Evolutionary conservation across 2,888 invertebrate species (phyloP).

Genomic region (Epirrhoe alternata): DNA sequence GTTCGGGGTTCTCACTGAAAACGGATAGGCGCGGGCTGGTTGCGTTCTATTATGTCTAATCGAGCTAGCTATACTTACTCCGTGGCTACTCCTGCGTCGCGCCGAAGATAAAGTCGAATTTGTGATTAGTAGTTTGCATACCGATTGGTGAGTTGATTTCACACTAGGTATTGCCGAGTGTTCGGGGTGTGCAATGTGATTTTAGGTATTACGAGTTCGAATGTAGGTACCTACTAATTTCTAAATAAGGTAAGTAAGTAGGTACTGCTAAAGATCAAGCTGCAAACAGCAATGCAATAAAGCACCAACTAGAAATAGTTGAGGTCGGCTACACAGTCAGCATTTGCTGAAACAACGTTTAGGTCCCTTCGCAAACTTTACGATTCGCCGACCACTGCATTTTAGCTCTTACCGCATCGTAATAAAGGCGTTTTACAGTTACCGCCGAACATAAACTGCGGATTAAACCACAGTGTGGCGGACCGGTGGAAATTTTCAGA

Average conservation of each 20-base stretch:
- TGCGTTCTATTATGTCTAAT: too few relatives aligned
- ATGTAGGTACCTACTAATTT: neutral
- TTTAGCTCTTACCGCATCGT: slow-evolving; percentile 42
- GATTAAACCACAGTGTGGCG: slow-evolving; percentile 36
- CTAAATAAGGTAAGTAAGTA: neutral
- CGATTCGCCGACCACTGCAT: slow-evolving; percentile 37
- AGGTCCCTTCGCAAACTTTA: slow-evolving; percentile 18
- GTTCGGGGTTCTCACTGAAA: too few relatives aligned
- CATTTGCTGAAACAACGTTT: slow-evolving; percentile 18
- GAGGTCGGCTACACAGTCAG: slow-evolving; percentile 12
- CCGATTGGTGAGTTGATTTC: too few relatives aligned
- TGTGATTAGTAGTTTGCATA: too few relatives aligned
- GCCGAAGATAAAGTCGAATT: too few relatives aligned
- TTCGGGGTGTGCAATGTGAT: too few relatives aligned
- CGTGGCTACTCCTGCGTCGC: too few relatives aligned
- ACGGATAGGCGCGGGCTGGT: too few relatives aligned
- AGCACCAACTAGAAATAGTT: slow-evolving; percentile 13
- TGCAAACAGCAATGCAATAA: neutral
- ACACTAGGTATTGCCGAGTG: too few relatives aligned
- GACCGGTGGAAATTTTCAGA: slow-evolving; percentile 45
- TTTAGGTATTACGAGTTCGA: too few relatives aligned
- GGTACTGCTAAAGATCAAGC: neutral
- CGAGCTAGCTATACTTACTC: too few relatives aligned
- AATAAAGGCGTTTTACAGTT: slow-evolving; percentile 42
- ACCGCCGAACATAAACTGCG: slow-evolving; percentile 38